Evolutionary conservation across 2,113 vertebrate species (phyloP).

Genomic region (Tragulus kanchil): DNA sequence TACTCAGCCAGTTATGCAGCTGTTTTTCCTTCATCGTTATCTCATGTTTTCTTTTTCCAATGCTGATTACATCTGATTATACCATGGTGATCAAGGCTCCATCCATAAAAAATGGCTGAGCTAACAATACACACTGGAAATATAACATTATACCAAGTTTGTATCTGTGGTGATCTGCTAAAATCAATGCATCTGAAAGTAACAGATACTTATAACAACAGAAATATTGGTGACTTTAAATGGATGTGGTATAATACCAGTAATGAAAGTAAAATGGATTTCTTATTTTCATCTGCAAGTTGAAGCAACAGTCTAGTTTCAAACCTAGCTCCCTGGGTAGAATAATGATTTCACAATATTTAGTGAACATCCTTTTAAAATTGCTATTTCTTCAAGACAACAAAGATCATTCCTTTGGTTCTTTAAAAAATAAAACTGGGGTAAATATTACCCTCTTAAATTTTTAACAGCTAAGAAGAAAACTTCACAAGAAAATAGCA

Average conservation of each 20-base stretch:
- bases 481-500: conserved; percentile 52
- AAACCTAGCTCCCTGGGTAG: conserved; percentile 65
- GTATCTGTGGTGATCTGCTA: conserved; percentile 55
- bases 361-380: conserved; percentile 73
- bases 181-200: conserved; percentile 60
- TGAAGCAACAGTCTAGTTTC: conserved; percentile 61
- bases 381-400: conserved; percentile 74
- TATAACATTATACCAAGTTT: conserved; percentile 58
- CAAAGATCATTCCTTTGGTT: conserved; percentile 74
- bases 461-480: conserved; percentile 75
- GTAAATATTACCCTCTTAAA: conserved; percentile 75
- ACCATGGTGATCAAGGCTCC: conserved; percentile 38
- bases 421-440: conserved; percentile 72
- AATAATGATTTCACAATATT: conserved; percentile 70
- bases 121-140: conserved; percentile 69
- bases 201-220: conserved; percentile 67
- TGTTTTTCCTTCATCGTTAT: conserved; percentile 72
- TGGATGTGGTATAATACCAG: conserved; percentile 7
- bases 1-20: conserved; percentile 72
- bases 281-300: conserved; percentile 58
- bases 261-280: conserved; percentile 64
- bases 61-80: conserved; percentile 71
- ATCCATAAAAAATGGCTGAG: conserved; percentile 23
- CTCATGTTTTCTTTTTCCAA: conserved; percentile 69
- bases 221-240: conserved; percentile 56